Evolutionary conservation across 2,113 vertebrate genomes (phyloP).

Genomic region (Candoia aspera): DNA sequence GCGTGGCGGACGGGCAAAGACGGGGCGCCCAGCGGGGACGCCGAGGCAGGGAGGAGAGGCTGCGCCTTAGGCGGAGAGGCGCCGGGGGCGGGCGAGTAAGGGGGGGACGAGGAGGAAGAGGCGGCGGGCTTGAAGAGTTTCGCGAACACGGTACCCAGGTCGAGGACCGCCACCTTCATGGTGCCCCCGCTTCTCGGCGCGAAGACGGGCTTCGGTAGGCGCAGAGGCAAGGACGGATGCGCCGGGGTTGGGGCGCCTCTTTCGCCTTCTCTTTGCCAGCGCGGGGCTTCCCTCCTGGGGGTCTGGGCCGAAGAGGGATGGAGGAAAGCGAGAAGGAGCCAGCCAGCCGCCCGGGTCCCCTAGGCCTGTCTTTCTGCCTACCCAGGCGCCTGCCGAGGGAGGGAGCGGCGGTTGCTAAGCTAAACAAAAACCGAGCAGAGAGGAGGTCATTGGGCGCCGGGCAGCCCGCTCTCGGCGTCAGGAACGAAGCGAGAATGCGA

Average conservation of each 20-base stretch:
- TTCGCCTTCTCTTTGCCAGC: not conserved
- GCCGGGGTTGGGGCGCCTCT: not conserved
- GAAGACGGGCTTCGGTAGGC: not conserved
- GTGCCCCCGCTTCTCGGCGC: not conserved
- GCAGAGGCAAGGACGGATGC: not conserved
- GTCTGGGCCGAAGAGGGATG: not conserved
- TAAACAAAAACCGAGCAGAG: conserved; percentile 66
- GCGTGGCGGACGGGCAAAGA: conserved; percentile 20
- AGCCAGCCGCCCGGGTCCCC: not conserved
- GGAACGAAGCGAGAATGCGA: not conserved
- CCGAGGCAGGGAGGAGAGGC: conserved; percentile 20
- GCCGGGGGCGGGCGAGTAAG: not conserved
- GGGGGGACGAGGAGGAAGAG: not conserved
- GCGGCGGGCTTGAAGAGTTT: conserved; percentile 62
- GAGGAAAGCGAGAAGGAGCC: too few relatives aligned
- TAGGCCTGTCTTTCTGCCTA: not conserved
- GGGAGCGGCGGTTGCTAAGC: conserved; percentile 70
- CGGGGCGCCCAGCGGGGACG: conserved; percentile 12
- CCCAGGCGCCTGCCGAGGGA: conserved; percentile 17
- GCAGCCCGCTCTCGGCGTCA: not conserved
- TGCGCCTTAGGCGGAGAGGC: not conserved
- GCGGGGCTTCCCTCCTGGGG: not conserved
- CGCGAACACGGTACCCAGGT: conserved; percentile 62
- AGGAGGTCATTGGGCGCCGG: conserved; percentile 60
- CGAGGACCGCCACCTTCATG: conserved; percentile 68